A percentile compares a stretch with the other conserved stretches of the same genome.
Conservation (phyloP, 2,797 vertebrate species). For the Mycteria americana region DNA sequence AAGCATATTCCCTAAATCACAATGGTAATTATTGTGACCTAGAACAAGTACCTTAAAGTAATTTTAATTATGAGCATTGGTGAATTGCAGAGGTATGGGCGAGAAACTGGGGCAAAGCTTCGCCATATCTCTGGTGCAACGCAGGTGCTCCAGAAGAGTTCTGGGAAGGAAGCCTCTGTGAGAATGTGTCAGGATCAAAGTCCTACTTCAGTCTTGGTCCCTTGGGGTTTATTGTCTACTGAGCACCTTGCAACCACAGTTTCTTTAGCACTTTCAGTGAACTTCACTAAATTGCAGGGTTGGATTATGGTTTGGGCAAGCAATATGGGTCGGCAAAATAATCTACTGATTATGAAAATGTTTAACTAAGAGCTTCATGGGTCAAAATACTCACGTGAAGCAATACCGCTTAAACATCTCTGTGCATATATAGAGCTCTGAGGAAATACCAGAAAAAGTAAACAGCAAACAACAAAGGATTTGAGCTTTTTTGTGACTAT, state of each 20-base stretch:
- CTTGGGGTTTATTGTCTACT: background rate
- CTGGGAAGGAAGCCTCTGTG: background rate
- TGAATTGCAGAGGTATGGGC: background rate
- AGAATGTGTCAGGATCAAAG: background rate
- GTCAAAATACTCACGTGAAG: background rate
- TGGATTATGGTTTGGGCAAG: background rate
- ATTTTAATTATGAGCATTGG: slow-evolving; percentile 8
- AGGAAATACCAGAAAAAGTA: background rate
- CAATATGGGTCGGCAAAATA: background rate
- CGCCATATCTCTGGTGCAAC: background rate
- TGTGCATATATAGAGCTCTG: background rate
- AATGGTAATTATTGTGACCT: slow-evolving; percentile 53
- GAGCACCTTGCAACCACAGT: background rate
- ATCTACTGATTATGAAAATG: background rate
- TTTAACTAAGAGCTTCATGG: background rate
- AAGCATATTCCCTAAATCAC: slow-evolving; percentile 51
- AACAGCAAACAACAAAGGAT: background rate
- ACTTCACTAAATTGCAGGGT: background rate
- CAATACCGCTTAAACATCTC: background rate
- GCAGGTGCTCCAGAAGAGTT: background rate
- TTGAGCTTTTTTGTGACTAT: background rate
- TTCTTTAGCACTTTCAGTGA: background rate
- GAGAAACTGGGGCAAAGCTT: slow-evolving; percentile 22
- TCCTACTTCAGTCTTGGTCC: background rate
- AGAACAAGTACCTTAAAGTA: slow-evolving; percentile 15